Percentiles rank a stretch among this genome's conserved stretches.
These are phyloP conservation scores for Eugnorisma glareosa DNA, from an alignment of 2,888 invertebrate genomes.

Conservation along the genomic window DNA sequence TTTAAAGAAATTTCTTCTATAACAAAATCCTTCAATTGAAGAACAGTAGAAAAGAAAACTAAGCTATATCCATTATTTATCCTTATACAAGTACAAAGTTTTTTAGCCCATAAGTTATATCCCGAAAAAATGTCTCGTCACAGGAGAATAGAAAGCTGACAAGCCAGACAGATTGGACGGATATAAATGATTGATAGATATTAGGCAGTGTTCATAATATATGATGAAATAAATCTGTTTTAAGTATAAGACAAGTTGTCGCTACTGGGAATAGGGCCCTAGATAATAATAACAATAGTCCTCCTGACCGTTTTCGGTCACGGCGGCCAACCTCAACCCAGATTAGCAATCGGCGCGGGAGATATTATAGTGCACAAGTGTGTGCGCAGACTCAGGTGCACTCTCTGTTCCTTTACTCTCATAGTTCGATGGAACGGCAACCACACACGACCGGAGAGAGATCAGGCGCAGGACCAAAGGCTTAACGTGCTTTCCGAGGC, in stretches of 20 bases:
- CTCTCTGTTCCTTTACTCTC: too few species aligned
- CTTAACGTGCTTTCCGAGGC: too few species aligned
- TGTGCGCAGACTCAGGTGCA: too few species aligned
- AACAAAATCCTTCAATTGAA: not conserved
- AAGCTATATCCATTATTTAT: conserved; percentile 14
- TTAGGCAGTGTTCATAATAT: conserved; percentile 23
- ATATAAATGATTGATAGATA: conserved; percentile 56
- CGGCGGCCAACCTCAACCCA: too few species aligned
- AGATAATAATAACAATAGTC: too few species aligned
- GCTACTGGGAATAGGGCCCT: too few species aligned
- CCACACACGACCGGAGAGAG: too few species aligned
- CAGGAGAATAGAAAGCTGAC: conserved; percentile 59
- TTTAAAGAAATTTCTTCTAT: not conserved
- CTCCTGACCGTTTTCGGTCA: too few species aligned
- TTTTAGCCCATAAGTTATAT: conserved; percentile 31
- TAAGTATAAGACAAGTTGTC: not conserved
- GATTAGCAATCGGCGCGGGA: too few species aligned
- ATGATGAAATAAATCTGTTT: conserved; percentile 25
- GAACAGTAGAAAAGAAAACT: conserved; percentile 15
- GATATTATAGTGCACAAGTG: too few species aligned
- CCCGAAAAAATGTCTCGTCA: conserved; percentile 44
- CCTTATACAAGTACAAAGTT: conserved; percentile 2
- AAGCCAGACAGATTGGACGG: conserved; percentile 58
- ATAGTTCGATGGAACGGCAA: too few species aligned
- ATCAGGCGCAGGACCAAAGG: too few species aligned